Evolutionary conservation across 2,797 vertebrate genomes (phyloP), one percentile per base, ranked within the genome.

Genomic region (Borostomias antarcticus): DNA sequence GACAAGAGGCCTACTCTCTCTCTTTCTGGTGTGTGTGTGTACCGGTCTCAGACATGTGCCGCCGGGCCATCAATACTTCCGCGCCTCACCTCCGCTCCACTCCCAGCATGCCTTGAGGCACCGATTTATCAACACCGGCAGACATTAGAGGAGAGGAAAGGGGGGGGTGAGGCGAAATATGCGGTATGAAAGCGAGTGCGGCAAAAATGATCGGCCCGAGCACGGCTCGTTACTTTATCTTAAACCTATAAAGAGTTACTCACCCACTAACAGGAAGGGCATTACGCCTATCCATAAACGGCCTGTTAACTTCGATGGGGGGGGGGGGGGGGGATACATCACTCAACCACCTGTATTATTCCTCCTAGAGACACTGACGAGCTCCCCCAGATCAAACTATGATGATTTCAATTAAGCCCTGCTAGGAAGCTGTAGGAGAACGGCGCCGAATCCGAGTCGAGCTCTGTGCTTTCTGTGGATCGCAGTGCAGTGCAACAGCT

Each of bases 281-380:
- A 77, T 91, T 92, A 91, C 70, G 51, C 37, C 77, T 69, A 91
- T 89, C 87, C 84, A 87, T 89, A 89, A 93, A 93, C 81, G 75
- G 82, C 80, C 87, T 84, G 86, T 89, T 81, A 85, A 87, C 87
- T 90, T 92, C 88, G 92, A 93, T 87, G 92, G 91, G 86, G 83
- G 76, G 86, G 89, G 91, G 67, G 83, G 37, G 63, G 60, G 48
- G 64, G 60, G 51, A 64, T 64, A 68, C 72, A 70, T n/a, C 58
- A 70, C 64, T 51, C 70, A 70, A n/a, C 53, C 6, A 17, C 15
- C 17, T 63, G 58, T 62, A 74, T 73, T 74, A 66, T 73, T 77
- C 65, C 65, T 62, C 72, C 54, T 66, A 70, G 65, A 78, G 68
- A 72, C 56, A 75, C 70, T 76, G 70, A 11, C 64, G 59, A 58